phyloP scores from a whole-genome alignment of 2,797 vertebrate genomes.

The Phoebastria nigripes region DNA sequence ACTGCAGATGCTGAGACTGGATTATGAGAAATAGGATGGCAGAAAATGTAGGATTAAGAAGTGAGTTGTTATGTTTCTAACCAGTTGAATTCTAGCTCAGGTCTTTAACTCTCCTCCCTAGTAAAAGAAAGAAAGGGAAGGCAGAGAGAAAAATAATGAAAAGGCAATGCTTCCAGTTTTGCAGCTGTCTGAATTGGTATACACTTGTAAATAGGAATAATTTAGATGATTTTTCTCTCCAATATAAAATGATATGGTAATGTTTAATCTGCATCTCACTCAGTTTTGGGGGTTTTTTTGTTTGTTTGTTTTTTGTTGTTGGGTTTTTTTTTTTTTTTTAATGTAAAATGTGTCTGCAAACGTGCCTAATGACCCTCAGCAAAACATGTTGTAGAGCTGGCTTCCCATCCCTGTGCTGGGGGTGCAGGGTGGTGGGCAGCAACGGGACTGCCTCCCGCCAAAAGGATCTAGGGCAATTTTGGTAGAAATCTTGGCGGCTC shows the following conservation, averaged over 20 bases:
- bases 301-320: too few relatives aligned
- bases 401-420: not conserved
- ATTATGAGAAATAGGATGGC: not conserved
- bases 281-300: not conserved
- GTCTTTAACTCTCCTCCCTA: not conserved
- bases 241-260: not conserved
- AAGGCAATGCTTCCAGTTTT: not conserved
- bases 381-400: not conserved
- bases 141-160: not conserved
- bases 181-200: not conserved
- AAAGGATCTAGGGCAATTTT: not conserved
- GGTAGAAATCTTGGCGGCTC: not conserved
- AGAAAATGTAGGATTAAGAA: not conserved
- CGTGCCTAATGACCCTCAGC: not conserved
- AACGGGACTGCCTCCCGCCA: not conserved
- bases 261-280: not conserved
- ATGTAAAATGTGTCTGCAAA: not conserved
- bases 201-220: not conserved
- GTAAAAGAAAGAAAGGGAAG: not conserved
- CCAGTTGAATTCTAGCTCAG: not conserved
- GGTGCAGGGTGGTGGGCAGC: not conserved
- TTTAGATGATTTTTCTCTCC: not conserved
- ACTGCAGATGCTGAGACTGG: not conserved
- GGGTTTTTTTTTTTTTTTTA: not conserved
- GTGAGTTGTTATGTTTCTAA: not conserved